Evolutionary conservation across 2,797 vertebrate species (phyloP), one percentile per base, ranked within the genome.

Genomic region (Pipistrellus kuhlii): DNA sequence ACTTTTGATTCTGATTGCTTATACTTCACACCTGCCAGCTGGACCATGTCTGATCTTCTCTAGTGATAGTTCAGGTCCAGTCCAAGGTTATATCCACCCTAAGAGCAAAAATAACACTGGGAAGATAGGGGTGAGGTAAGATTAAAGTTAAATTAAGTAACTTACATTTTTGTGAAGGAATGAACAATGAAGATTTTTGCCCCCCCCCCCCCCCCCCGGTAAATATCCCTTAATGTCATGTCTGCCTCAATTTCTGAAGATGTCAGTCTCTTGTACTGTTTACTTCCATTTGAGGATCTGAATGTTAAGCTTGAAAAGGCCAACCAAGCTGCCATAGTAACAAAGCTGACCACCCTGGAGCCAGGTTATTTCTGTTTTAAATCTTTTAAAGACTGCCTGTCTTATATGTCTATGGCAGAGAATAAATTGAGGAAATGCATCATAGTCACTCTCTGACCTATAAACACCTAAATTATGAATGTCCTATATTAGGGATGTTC

Each of bases 251-350:
- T 94, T 91, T 94, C 85, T 82, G 77, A 91, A 89, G 59, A 41
- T 77, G 68, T 48, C 38, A 57, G 77, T 88, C 71, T 85, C 91
- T 93, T 8, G 30, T 6, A 73, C 23, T 53, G 7, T 86, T 96
- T 87, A 86, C 83, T 92, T 57, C 46, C 6, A 59, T n/a, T 38
- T 20, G 44, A 71, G 27, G 32, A 93, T 90, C 59, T 78, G 62
- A 86, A 96, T 85, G 69, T 84, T 81, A 91, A 95, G 71, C 92
- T 77, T 85, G 18, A n/a, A 95, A 93, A 93, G 91, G 62, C 44
- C 89, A 90, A n/a, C 25, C 32, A 23, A 75, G 72, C 91, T 95
- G 69, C 90, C 32, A 41, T 62, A 94, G 89, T 62, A 90, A 93
- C 55, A 69, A 81, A 18, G 25, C n/a, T 71, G 62, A 41, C 71